phyloP scores from a whole-genome alignment of 2,888 invertebrate genomes.

The Lasioglossum leucozonium region DNA sequence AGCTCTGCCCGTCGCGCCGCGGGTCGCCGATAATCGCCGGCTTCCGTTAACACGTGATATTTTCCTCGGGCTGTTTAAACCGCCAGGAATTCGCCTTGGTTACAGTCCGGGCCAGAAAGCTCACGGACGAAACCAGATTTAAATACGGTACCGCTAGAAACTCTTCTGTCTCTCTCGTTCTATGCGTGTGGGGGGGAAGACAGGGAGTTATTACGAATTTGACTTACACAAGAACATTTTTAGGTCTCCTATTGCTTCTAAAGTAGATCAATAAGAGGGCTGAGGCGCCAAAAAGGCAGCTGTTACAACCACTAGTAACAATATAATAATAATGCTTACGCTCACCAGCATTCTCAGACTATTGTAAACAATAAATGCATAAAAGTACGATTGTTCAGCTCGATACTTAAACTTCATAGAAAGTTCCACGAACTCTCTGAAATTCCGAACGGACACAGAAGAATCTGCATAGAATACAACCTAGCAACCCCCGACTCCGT shows the following conservation, averaged over 20 bases:
- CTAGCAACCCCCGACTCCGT: neutral
- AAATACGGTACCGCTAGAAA: neutral
- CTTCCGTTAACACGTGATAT: slow-evolving; percentile 61
- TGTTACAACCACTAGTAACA: too few relatives aligned
- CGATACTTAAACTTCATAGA: neutral
- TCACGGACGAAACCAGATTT: neutral
- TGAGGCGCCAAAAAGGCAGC: too few relatives aligned
- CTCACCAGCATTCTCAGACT: too few relatives aligned
- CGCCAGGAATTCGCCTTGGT: slow-evolving; percentile 21
- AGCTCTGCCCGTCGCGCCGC: slow-evolving; percentile 33
- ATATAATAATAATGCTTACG: too few relatives aligned
- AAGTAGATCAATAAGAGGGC: too few relatives aligned
- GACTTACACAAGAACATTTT: too few relatives aligned
- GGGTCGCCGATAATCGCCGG: slow-evolving; percentile 42
- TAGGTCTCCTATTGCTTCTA: too few relatives aligned
- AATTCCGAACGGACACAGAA: neutral
- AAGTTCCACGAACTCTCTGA: neutral
- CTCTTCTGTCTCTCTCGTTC: too few relatives aligned
- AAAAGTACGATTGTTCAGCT: too few relatives aligned
- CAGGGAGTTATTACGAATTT: too few relatives aligned
- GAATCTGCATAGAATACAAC: neutral
- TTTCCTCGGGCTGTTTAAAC: slow-evolving; percentile 41
- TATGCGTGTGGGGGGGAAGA: too few relatives aligned
- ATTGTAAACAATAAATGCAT: too few relatives aligned
- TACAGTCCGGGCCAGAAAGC: neutral